These are phyloP conservation scores for Nematopogon swammerdamellus DNA, from an alignment of 2,888 invertebrate genomes.

Conservation along the genomic window DNA sequence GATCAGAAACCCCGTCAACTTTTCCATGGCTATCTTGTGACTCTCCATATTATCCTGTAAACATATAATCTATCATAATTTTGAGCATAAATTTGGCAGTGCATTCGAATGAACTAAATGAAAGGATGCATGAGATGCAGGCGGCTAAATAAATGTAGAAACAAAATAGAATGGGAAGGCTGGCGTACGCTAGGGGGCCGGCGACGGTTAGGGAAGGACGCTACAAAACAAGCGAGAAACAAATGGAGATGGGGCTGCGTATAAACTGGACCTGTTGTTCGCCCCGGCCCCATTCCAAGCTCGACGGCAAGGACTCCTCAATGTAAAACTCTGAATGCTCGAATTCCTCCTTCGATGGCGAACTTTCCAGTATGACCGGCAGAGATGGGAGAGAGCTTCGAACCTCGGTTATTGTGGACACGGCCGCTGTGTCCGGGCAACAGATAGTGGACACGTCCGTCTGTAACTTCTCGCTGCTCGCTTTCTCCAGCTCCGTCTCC, in stretches of 20 bases:
- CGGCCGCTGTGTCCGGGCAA: slow-evolving; percentile 47
- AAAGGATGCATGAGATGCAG: background rate
- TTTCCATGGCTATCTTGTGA: slow-evolving; percentile 63
- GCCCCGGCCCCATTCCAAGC: slow-evolving; percentile 67
- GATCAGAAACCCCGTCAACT: slow-evolving; percentile 50
- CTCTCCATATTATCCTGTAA: slow-evolving; percentile 71
- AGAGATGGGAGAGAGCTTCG: slow-evolving; percentile 17
- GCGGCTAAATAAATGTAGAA: background rate
- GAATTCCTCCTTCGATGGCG: slow-evolving; percentile 53
- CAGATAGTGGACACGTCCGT: slow-evolving; percentile 38
- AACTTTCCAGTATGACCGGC: slow-evolving; percentile 26
- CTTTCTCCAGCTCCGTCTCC: slow-evolving; percentile 79
- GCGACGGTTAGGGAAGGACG: background rate
- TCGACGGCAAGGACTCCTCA: slow-evolving; percentile 84
- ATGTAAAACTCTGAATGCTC: slow-evolving; percentile 82
- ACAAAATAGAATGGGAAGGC: background rate
- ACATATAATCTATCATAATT: slow-evolving; percentile 6
- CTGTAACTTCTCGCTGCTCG: slow-evolving; percentile 47
- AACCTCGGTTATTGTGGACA: slow-evolving; percentile 60
- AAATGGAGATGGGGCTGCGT: slow-evolving; percentile 10
- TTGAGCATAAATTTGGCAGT: no score
- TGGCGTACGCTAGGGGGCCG: slow-evolving; percentile 2
- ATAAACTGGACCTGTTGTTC: slow-evolving; percentile 43
- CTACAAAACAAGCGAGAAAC: background rate
- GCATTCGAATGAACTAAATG: background rate